Evolutionary conservation across 2,113 vertebrate species (phyloP).

Genomic region (Corythoichthys haematopterus): DNA sequence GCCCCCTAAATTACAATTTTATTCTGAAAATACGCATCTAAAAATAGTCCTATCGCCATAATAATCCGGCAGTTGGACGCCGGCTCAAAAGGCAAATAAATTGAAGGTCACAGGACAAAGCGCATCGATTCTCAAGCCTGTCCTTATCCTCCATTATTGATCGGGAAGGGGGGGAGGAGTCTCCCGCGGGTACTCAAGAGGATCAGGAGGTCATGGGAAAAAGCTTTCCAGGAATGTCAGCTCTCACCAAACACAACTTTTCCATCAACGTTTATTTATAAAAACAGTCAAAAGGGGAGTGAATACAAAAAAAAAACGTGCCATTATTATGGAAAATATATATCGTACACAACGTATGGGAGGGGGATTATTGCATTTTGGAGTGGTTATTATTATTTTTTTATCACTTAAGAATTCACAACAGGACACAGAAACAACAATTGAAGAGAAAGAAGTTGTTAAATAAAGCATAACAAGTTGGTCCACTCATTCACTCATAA

Average conservation of each 20-base stretch:
- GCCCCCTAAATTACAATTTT: too few relatives aligned
- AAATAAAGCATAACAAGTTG: conserved; percentile 1
- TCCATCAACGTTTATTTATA: conserved; percentile 77
- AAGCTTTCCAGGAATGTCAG: conserved; percentile 42
- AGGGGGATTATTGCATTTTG: conserved; percentile 67
- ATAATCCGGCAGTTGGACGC: too few relatives aligned
- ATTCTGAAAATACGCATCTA: too few relatives aligned
- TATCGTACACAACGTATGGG: conserved; percentile 61
- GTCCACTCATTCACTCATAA: not conserved
- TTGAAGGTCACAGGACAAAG: conserved; percentile 32
- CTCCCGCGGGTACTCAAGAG: conserved; percentile 18
- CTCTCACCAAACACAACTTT: conserved; percentile 6
- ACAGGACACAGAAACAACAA: conserved; percentile 20
- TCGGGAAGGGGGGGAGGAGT: not conserved
- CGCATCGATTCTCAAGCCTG: conserved; percentile 32
- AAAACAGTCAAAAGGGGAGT: conserved; percentile 54
- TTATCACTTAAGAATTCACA: conserved; percentile 46
- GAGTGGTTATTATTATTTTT: conserved; percentile 10
- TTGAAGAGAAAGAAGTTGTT: not conserved
- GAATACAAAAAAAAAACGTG: conserved; percentile 71
- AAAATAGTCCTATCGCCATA: too few relatives aligned
- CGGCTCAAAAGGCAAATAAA: conserved; percentile 42
- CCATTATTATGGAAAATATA: conserved; percentile 67
- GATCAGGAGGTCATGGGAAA: conserved; percentile 57
- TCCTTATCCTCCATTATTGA: conserved; percentile 39